phyloP scores from a whole-genome alignment of 2,113 vertebrate species.

The Morone saxatilis region DNA sequence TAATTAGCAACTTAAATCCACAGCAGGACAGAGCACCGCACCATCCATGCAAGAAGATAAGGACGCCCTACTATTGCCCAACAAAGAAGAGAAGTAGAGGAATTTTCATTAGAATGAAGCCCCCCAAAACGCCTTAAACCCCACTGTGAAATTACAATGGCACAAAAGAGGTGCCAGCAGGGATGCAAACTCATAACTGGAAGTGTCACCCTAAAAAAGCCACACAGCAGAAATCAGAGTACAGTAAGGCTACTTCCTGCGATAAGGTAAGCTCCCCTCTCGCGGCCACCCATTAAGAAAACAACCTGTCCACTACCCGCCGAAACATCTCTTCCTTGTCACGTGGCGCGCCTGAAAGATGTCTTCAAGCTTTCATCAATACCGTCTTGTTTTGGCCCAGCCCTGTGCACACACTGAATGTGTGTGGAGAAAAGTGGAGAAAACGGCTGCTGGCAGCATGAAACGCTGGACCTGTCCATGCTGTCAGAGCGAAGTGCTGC shows the following conservation, averaged over 20 bases:
- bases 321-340: slow-evolving; percentile 77
- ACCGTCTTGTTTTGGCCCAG: slow-evolving; percentile 79
- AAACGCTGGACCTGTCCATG: slow-evolving; percentile 72
- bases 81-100: slow-evolving; percentile 84
- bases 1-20: slow-evolving; percentile 87
- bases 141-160: slow-evolving; percentile 84
- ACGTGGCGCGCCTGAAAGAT: slow-evolving; percentile 69
- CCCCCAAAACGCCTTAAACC: slow-evolving; percentile 77
- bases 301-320: slow-evolving; percentile 52
- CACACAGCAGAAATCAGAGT: slow-evolving; percentile 59
- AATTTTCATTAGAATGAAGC: slow-evolving; percentile 90
- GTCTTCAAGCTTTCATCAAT: slow-evolving; percentile 76
- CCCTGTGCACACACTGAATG: slow-evolving; percentile 69
- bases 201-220: slow-evolving; percentile 76
- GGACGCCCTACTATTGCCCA: slow-evolving; percentile 76
- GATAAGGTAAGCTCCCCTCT: slow-evolving; percentile 38
- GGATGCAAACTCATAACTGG: slow-evolving; percentile 80
- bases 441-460: slow-evolving; percentile 77
- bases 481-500: slow-evolving; percentile 82
- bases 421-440: slow-evolving; percentile 63
- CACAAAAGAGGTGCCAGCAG: slow-evolving; percentile 77
- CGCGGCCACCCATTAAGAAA: slow-evolving; percentile 39
- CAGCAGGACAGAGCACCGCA: slow-evolving; percentile 82
- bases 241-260: slow-evolving; percentile 64
- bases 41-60: slow-evolving; percentile 79